Evolutionary conservation across 2,113 vertebrate species (phyloP).

Genomic region (Silurus meridionalis): DNA sequence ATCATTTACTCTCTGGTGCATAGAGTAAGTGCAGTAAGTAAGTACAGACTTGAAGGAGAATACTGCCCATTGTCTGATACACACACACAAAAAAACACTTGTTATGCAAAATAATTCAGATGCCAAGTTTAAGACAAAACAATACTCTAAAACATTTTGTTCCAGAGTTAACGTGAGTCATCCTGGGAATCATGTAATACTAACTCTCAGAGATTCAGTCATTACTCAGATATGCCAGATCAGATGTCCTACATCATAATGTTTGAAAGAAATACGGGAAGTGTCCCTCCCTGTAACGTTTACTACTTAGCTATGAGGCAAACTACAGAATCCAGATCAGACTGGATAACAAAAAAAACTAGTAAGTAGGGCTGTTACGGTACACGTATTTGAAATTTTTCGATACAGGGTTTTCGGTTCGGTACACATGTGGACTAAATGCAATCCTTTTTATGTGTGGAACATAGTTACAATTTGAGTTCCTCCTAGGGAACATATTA

Average conservation of each 20-base stretch:
- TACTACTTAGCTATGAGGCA: background rate
- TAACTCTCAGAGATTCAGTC: background rate
- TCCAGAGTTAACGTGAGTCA: background rate
- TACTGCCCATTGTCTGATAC: background rate
- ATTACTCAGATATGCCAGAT: constrained; percentile 2
- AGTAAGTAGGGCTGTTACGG: no score
- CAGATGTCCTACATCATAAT: background rate
- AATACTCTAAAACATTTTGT: background rate
- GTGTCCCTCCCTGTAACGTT: background rate
- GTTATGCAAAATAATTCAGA: background rate
- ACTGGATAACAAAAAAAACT: background rate
- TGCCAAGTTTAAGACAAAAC: background rate
- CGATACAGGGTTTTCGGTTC: no score
- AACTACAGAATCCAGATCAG: background rate
- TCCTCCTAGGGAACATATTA: no score
- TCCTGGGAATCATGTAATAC: background rate
- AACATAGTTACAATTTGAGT: no score
- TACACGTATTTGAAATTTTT: no score
- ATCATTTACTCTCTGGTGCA: background rate
- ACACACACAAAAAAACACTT: background rate
- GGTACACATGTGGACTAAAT: no score
- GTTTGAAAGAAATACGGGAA: background rate
- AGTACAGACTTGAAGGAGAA: background rate
- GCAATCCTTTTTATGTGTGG: no score
- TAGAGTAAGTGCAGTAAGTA: background rate